Conservation (phyloP, 2,888 invertebrate species). For the Ormyrus pomaceus region DNA sequence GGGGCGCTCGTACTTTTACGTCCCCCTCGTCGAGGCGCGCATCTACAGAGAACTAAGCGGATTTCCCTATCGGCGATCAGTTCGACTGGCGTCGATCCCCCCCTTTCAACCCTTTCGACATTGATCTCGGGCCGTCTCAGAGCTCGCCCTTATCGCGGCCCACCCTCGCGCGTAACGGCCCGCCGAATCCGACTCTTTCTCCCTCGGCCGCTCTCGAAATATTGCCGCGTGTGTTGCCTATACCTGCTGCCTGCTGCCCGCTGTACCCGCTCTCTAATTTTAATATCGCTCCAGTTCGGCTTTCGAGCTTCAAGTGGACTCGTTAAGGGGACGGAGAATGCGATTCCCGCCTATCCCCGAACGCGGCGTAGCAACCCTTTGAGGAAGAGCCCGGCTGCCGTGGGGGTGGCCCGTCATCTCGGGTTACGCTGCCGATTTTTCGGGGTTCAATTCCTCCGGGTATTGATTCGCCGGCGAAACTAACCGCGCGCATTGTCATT, state of each 20-base stretch:
- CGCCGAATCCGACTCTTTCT: conserved; percentile 50
- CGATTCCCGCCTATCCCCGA: conserved; percentile 37
- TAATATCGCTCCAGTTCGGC: conserved; percentile 69
- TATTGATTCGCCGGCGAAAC: conserved; percentile 36
- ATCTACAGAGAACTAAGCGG: conserved; percentile 68
- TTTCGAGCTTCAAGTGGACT: conserved; percentile 64
- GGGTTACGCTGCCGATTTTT: conserved; percentile 45
- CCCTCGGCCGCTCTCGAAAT: conserved; percentile 62
- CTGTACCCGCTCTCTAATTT: conserved; percentile 64
- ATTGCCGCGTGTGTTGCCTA: conserved; percentile 59
- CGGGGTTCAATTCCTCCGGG: conserved; percentile 20
- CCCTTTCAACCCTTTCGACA: conserved; percentile 66
- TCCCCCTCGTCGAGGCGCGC: conserved; percentile 39
- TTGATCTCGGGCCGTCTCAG: conserved; percentile 67
- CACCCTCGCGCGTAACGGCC: conserved; percentile 50
- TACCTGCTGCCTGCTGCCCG: conserved; percentile 6
- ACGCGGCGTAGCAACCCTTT: conserved; percentile 43
- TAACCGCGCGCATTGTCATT: not conserved
- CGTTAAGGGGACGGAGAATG: conserved; percentile 60
- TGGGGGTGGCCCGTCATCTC: conserved; percentile 55
- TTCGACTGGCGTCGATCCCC: conserved; percentile 63
- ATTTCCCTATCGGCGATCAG: conserved; percentile 75
- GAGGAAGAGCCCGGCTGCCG: conserved; percentile 24
- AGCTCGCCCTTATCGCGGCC: conserved; percentile 55
- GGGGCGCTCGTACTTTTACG: conserved; percentile 36